Evolutionary conservation across 2,113 vertebrate species (phyloP), one percentile per base, ranked within the genome.

Genomic region (Salvelinus alpinus): DNA sequence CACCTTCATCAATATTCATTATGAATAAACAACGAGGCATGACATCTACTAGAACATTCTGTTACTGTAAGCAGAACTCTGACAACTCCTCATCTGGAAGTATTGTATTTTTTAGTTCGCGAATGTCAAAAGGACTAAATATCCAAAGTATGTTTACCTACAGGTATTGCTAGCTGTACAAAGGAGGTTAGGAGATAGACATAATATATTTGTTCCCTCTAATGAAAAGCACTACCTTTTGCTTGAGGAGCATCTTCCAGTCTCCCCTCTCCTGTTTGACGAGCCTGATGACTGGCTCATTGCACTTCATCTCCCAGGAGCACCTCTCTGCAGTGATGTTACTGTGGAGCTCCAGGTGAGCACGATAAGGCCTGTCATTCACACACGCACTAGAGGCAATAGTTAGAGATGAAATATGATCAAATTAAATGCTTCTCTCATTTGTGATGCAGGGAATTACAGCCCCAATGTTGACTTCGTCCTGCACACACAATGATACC

Each of bases 261-360:
- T 18, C 3, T 38, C 75, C 82, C 16, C 11, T 75, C 57, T 86
- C 77, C 20, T 78, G 80, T 48, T 94, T 94, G 25, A 87, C 72
- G 77, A 94, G 83, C 71, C 59, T 88, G 22, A 94, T 83, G 65
- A 92, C 90, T 0, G 93, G 92, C 79, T 93, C 88, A 0, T 84
- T 90, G 78, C 80, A 91, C 77, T 84, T 90, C 78, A 92, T 84
- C 65, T 90, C 80, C 87, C 89, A 92, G 71, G 70, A 48, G 82
- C 88, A 90, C 54, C 59, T n/a, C 48, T 92, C 88, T 0, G 85
- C 69, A 1, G 27, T 64, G 24, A 93, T 77, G 38, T 54, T 57
- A 25, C 31, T 54, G 0, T 79, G 69, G 38, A 93, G 90, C 38
- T 91, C 70, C 70, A 94, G 79, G 34, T 85, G 74, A 0, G 84